Evolutionary conservation across 2,797 vertebrate genomes (phyloP), one percentile per base, ranked within the genome.

Genomic region (Falco cherrug): DNA sequence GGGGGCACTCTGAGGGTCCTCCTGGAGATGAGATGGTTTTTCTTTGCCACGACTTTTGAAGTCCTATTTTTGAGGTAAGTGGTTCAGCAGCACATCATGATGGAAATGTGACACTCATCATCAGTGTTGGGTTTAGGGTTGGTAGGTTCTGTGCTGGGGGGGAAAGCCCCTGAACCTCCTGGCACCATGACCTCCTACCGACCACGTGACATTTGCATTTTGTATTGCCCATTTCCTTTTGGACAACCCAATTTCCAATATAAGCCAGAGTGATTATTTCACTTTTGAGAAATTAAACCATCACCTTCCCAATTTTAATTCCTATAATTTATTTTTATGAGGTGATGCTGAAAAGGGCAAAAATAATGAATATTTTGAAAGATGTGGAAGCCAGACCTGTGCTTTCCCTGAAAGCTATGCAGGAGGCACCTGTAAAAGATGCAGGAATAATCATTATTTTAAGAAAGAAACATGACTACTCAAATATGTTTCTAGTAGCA

Each of bases 201-300:
- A 35, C 45, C 56, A 48, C 47, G 77, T 47, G 6, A 26, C 69
- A 60, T 87, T 93, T 71, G 54, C 90, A 45, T 91, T 95, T 94
- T 83, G 79, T 20, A 79, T 91, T 89, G 91, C 83, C 54, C 25
- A 50, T 95, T 93, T 89, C 75, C 59, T 74, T 13, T 65, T 69
- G 82, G 79, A 71, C 63, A 94, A 78, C 64, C 74, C 87, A 11
- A 90, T 94, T 96, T 93, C 91, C 93, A 37, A 37, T 37, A 90
- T 87, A 53, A 45, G 61, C 64, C 64, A 86, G 94, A 97, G 48
- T 48, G 82, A 96, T 85, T 75, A 59, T 94, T 94, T 97, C 37
- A 1, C 93, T 96, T 97, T 90, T 86, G 87, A 96, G 93, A 96
- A 97, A 97, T 97, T 90, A 97, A 97, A 81, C 73, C 88, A 53